phyloP scores from a whole-genome alignment of 2,113 vertebrate species.

The Hystrix brachyura region DNA sequence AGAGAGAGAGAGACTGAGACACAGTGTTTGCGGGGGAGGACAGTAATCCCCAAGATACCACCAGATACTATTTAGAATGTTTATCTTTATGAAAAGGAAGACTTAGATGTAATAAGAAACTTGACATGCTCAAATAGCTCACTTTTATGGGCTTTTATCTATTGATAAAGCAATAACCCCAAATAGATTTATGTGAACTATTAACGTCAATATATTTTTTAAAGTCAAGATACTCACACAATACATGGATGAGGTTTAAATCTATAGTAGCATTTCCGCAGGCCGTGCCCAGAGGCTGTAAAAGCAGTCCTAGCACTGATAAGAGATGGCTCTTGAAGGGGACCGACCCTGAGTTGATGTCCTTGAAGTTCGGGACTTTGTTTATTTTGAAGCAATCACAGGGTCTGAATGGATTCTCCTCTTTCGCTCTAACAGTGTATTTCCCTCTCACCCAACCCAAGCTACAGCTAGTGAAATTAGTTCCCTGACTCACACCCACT shows the following conservation, averaged over 20 bases:
- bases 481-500: neutral
- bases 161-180: neutral
- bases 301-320: neutral
- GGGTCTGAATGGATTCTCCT: neutral
- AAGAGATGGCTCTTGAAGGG: neutral
- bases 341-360: neutral
- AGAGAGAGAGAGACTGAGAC: neutral
- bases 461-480: neutral
- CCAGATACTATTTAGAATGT: neutral
- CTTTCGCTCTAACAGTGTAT: neutral
- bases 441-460: neutral
- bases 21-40: neutral
- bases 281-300: neutral
- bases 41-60: neutral
- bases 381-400: neutral
- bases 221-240: neutral
- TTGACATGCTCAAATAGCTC: neutral
- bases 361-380: neutral
- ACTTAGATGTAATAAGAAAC: neutral
- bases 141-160: neutral
- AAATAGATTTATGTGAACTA: slow-evolving; percentile 22
- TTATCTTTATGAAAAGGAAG: neutral
- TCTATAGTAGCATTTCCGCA: neutral
- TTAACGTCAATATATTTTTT: neutral
- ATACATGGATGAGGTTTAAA: neutral